These are phyloP conservation scores for Alectoris magna DNA, from an alignment of 2,797 vertebrate species.

Conservation along the genomic window DNA sequence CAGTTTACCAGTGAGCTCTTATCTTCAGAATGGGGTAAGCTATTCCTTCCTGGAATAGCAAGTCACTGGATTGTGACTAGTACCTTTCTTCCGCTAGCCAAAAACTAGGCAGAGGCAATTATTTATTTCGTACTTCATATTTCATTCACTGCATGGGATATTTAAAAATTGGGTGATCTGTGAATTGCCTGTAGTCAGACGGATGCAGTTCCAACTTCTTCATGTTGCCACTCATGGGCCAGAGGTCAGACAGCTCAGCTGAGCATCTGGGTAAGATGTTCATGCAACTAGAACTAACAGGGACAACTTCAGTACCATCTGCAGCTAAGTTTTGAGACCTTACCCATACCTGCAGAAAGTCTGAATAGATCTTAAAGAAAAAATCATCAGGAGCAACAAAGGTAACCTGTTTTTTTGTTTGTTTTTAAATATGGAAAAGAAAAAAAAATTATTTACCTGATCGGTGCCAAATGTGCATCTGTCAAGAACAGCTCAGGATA, in stretches of 20 bases:
- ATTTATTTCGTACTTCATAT: too few relatives aligned
- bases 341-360: neutral
- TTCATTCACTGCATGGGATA: neutral
- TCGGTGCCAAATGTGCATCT: neutral
- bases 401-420: neutral
- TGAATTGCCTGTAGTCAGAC: neutral
- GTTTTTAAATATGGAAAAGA: neutral
- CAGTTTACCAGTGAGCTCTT: too few relatives aligned
- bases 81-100: too few relatives aligned
- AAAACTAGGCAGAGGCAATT: too few relatives aligned
- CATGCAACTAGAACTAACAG: neutral
- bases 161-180: accelerated
- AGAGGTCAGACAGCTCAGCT: neutral
- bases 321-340: neutral
- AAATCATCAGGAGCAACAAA: neutral
- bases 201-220: neutral
- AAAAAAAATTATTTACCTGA: neutral
- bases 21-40: too few relatives aligned
- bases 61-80: too few relatives aligned
- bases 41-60: too few relatives aligned
- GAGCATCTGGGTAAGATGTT: neutral
- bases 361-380: neutral
- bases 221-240: neutral
- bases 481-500: neutral
- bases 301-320: neutral